Evolutionary conservation across 2,797 vertebrate species (phyloP).

Genomic region (Lithobates pipiens): DNA sequence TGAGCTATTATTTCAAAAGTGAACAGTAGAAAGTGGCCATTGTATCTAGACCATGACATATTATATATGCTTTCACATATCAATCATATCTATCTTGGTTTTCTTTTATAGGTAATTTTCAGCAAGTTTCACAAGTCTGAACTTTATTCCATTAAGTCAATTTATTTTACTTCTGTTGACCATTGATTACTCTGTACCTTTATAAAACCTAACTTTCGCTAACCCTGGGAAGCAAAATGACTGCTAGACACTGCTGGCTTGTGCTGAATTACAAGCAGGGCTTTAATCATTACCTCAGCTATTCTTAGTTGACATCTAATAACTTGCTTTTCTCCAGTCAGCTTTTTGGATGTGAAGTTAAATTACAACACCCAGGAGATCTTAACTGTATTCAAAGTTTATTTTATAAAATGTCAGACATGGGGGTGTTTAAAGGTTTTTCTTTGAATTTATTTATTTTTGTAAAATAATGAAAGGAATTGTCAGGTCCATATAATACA

Average conservation of each 20-base stretch:
- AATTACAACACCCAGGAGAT: conserved; percentile 40
- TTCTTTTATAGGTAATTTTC: conserved; percentile 53
- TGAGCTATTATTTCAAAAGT: conserved; percentile 48
- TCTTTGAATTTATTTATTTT: background rate
- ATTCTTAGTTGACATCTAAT: conserved; percentile 60
- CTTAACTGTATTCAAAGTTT: conserved; percentile 12
- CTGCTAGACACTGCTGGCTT: conserved; percentile 42
- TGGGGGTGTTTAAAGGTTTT: background rate
- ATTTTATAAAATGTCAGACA: conserved; percentile 4
- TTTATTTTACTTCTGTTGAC: conserved; percentile 57
- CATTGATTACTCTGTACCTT: conserved; percentile 54
- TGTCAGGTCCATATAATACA: no score
- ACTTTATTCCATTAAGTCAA: conserved; percentile 59
- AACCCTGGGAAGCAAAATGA: conserved; percentile 54
- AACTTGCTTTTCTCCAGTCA: conserved; percentile 58
- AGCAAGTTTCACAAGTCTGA: conserved; percentile 49
- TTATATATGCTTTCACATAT: conserved; percentile 24
- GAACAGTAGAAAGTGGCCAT: background rate
- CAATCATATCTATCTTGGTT: conserved; percentile 36
- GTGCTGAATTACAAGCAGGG: conserved; percentile 55
- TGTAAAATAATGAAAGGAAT: background rate
- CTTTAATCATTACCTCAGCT: conserved; percentile 60
- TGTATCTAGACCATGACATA: conserved; percentile 8
- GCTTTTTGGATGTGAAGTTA: conserved; percentile 48
- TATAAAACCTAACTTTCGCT: conserved; percentile 56